phyloP scores from a whole-genome alignment of 2,888 invertebrate species.

The Watsonalla binaria region DNA sequence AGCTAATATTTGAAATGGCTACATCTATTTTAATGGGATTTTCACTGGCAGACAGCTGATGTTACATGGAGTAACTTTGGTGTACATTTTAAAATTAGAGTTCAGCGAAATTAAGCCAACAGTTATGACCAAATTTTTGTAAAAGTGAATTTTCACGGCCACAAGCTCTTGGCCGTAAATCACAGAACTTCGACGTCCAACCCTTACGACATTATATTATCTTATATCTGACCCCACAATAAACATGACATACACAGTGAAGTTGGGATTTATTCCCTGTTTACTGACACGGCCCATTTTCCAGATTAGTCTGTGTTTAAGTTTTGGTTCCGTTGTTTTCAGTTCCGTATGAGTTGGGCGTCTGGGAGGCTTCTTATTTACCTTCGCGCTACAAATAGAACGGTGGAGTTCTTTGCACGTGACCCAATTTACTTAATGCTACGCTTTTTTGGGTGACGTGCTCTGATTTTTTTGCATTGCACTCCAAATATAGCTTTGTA shows the following conservation, averaged over 20 bases:
- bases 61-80: too few species aligned
- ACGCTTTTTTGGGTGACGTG: too few species aligned
- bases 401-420: neutral
- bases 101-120: too few species aligned
- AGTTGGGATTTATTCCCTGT: slow-evolving; percentile 17
- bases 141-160: too few species aligned
- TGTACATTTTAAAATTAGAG: too few species aligned
- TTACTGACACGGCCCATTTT: slow-evolving; percentile 15
- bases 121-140: too few species aligned
- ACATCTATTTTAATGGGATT: too few species aligned
- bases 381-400: neutral
- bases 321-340: slow-evolving; percentile 1
- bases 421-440: too few species aligned
- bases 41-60: too few species aligned
- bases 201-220: slow-evolving; percentile 3
- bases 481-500: too few species aligned
- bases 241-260: slow-evolving; percentile 14
- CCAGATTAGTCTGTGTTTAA: slow-evolving; percentile 13
- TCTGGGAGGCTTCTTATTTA: neutral
- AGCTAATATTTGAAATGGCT: too few species aligned
- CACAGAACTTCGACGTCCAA: slow-evolving; percentile 5
- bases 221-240: slow-evolving; percentile 8
- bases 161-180: neutral
- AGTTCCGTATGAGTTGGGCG: neutral
- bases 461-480: too few species aligned